Evolutionary conservation across 2,113 vertebrate species (phyloP), one percentile per base, ranked within the genome.

Genomic region (Bufo gargarizans): DNA sequence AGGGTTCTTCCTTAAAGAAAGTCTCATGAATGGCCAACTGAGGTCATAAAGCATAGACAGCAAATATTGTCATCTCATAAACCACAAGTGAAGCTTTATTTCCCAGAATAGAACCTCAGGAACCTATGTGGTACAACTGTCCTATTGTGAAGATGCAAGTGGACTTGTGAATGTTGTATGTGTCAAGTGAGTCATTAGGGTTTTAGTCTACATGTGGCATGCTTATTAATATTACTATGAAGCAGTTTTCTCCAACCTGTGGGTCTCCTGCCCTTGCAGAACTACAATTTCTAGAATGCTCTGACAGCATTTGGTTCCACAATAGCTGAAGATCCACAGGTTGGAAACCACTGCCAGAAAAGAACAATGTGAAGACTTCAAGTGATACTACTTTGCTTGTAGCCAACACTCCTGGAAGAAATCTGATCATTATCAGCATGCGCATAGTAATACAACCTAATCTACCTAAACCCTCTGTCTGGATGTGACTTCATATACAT

Each of bases 361-460:
- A 2, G 78, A 81, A 72, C 33, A 81, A 67, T 81, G 77, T 33
- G 67, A 4, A 33, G 20, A 86, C 79, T 58, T 69, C 63, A 71
- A 81, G n/a, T 81, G 63, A 56, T 43, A 19, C 61, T 49, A 74
- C 67, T 72, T 63, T 69, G 53, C 59, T 43, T 58, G 12, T 80
- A 71, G 19, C 50, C 20, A 82, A 74, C 77, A 82, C 55, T 79
- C 80, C 77, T 82, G 53, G 63, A 87, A 47, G 14, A 14, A 22
- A 50, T 82, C 22, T 33, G 65, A 43, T 74, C 82, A 45, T 43
- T 76, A 82, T 53, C 79, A 20, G 55, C 10, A 69, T 59, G 67
- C 74, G 93, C 96, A 96, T 96, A 97, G 97, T 96, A 97, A 96
- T 96, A 97, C 97, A 97, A 97, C 97, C 97, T 96, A 97, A 97